Conservation (phyloP, 2,888 invertebrate genomes). For the Amphipoea lucens region DNA sequence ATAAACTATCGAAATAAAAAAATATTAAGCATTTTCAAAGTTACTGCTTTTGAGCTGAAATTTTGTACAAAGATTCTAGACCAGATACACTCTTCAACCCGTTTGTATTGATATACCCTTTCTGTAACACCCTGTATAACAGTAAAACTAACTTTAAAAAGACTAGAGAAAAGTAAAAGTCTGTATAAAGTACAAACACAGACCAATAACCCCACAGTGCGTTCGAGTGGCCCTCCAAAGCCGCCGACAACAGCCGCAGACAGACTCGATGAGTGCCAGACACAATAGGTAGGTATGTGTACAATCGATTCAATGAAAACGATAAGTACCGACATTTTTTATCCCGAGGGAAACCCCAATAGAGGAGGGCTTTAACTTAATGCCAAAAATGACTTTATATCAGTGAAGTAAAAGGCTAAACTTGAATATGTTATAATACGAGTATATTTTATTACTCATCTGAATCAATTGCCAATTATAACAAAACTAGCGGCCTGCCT, state of each 20-base stretch:
- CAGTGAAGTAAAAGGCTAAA: too few species aligned
- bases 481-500: too few species aligned
- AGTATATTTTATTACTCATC: too few species aligned
- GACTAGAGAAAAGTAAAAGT: conserved; percentile 8
- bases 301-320: conserved; percentile 19
- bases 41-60: too few species aligned
- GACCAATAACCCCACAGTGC: neutral
- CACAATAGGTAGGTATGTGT: conserved; percentile 8
- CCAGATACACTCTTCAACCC: too few species aligned
- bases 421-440: too few species aligned
- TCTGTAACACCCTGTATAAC: too few species aligned
- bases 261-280: conserved; percentile 20
- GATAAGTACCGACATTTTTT: neutral
- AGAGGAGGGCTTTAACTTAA: neutral
- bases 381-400: neutral
- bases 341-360: neutral
- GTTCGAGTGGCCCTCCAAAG: conserved; percentile 17
- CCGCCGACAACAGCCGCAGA: conserved; percentile 5
- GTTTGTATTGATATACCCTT: too few species aligned
- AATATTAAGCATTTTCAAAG: too few species aligned
- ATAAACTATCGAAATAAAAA: too few species aligned
- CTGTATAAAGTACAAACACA: conserved; percentile 8
- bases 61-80: too few species aligned
- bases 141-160: neutral
- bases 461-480: too few species aligned